Percentiles rank a stretch among this genome's conserved stretches.
Evolutionary conservation across 2,113 vertebrate genomes (phyloP).

Genomic region (Electrona antarctica): DNA sequence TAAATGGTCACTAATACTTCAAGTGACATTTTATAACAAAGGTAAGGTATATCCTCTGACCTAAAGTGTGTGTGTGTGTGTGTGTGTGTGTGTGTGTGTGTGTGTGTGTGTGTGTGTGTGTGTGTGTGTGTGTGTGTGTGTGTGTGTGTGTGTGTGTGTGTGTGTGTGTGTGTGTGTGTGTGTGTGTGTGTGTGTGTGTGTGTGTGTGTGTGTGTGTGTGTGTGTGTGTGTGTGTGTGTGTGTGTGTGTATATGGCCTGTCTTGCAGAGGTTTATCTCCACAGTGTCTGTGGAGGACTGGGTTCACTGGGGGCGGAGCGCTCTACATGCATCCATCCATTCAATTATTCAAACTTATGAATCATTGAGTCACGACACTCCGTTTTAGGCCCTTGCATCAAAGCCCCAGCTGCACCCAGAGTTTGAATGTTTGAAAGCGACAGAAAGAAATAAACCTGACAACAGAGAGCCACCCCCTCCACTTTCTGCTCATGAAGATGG

Average conservation of each 20-base stretch:
- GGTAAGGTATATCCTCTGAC: not conserved
- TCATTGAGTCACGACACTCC: slow-evolving; percentile 76
- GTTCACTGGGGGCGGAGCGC: slow-evolving; percentile 72
- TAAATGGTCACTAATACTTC: not conserved
- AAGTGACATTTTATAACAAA: not conserved
- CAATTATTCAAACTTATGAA: slow-evolving; percentile 81
- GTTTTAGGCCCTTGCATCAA: slow-evolving; percentile 65
- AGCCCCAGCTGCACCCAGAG: slow-evolving; percentile 47
- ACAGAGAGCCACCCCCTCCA: slow-evolving; percentile 8
- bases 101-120: too few relatives aligned
- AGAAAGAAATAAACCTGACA: not conserved
- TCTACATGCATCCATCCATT: slow-evolving; percentile 74
- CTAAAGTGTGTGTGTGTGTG: not conserved
- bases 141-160: not conserved
- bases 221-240: not conserved
- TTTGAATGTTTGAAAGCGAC: slow-evolving; percentile 52
- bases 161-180: not conserved
- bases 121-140: too few relatives aligned
- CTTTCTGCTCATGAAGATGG: slow-evolving; percentile 12
- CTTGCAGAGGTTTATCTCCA: slow-evolving; percentile 37
- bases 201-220: not conserved
- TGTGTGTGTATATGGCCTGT: not conserved
- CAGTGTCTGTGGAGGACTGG: slow-evolving; percentile 44
- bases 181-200: not conserved
- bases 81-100: not conserved